A percentile compares a stretch with the other conserved stretches of the same genome.
Evolutionary conservation across 1,140 invertebrate species (phyloP).

Genomic region (Ganaspis sp.): DNA sequence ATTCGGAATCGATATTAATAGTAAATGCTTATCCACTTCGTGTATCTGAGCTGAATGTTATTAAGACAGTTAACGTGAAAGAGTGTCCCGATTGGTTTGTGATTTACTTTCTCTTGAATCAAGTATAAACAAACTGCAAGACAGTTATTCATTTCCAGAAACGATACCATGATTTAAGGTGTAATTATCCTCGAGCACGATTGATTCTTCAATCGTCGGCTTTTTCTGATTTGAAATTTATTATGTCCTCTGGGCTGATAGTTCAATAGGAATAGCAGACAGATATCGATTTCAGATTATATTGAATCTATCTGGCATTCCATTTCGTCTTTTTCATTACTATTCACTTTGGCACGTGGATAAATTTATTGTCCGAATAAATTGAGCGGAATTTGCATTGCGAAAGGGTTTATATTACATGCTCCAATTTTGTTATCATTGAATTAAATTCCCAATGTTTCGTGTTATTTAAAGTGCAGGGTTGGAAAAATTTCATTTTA

Average conservation of each 20-base stretch:
- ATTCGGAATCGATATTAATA: conserved; percentile 5
- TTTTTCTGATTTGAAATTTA: conserved; percentile 18
- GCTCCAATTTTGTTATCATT: background rate
- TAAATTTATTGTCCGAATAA: conserved; percentile 11
- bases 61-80: conserved; percentile 14
- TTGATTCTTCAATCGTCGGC: conserved; percentile 20
- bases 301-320: background rate
- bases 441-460: background rate
- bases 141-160: conserved; percentile 23
- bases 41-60: conserved; percentile 20
- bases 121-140: background rate
- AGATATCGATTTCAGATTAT: background rate
- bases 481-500: too few relatives aligned
- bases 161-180: conserved; percentile 21
- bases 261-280: background rate
- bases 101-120: conserved; percentile 26
- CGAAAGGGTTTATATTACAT: background rate
- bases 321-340: conserved; percentile 1
- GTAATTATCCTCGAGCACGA: conserved; percentile 23
- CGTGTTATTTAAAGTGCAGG: background rate
- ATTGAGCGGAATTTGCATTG: background rate
- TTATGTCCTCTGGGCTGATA: background rate
- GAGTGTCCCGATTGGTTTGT: conserved; percentile 17
- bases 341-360: background rate
- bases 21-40: conserved; percentile 16